phyloP scores from a whole-genome alignment of 2,797 vertebrate species.

The Buphagus erythrorhynchus region DNA sequence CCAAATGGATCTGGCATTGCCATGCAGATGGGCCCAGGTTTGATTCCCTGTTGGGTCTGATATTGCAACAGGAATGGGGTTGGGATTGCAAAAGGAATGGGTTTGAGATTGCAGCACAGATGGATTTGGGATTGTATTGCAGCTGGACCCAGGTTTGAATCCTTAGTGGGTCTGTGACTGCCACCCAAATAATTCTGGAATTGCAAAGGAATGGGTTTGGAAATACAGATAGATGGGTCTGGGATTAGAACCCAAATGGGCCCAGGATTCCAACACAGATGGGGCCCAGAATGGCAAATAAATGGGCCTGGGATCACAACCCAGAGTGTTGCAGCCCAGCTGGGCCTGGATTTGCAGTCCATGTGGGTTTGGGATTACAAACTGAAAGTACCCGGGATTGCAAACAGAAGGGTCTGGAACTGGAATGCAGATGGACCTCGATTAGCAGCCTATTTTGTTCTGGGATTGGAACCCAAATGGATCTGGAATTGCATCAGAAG shows the following conservation, averaged over 20 bases:
- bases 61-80: too few species aligned
- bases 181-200: neutral
- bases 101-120: fast-evolving
- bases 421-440: neutral
- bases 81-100: neutral
- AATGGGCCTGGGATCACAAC: fast-evolving
- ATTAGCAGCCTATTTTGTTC: too few species aligned
- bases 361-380: neutral
- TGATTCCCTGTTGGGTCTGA: neutral
- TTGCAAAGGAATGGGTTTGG: neutral
- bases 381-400: neutral
- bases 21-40: neutral
- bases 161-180: neutral
- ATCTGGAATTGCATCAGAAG: neutral
- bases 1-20: neutral
- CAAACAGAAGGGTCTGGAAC: neutral
- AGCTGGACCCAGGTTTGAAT: neutral
- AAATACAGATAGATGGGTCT: neutral
- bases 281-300: neutral
- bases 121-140: fast-evolving
- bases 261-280: neutral
- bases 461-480: neutral
- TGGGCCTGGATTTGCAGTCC: neutral
- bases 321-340: fast-evolving
- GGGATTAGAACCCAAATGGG: neutral